Conservation (phyloP, 2,113 vertebrate species). For the Nettapus auritus region DNA sequence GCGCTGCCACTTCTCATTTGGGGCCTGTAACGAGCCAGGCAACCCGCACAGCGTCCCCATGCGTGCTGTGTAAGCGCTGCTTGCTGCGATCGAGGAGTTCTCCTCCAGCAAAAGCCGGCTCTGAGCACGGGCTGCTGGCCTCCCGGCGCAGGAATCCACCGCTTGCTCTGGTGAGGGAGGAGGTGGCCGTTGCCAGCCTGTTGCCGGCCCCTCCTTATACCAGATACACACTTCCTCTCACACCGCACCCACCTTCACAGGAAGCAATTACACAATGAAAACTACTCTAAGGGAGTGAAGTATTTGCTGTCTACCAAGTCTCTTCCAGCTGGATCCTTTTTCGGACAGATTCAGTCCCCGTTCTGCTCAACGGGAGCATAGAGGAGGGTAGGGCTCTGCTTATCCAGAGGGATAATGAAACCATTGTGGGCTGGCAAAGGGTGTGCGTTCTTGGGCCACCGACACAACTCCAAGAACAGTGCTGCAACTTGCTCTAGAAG, state of each 20-base stretch:
- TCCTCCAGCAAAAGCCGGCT: not conserved
- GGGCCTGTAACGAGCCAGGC: not conserved
- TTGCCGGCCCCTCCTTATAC: slow-evolving; percentile 24
- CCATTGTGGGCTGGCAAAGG: slow-evolving; percentile 65
- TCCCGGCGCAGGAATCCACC: not conserved
- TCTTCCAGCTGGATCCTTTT: slow-evolving; percentile 70
- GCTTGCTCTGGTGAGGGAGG: slow-evolving; percentile 8
- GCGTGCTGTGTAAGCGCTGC: not conserved
- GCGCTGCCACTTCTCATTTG: not conserved
- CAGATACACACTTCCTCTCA: slow-evolving; percentile 47
- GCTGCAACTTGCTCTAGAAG: slow-evolving; percentile 66
- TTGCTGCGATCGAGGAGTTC: not conserved
- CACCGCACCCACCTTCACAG: slow-evolving; percentile 60
- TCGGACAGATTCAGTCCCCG: slow-evolving; percentile 38
- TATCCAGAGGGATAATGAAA: slow-evolving; percentile 71
- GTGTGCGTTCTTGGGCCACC: slow-evolving; percentile 60
- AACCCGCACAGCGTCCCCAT: not conserved
- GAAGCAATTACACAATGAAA: slow-evolving; percentile 72
- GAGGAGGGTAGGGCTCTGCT: slow-evolving; percentile 63
- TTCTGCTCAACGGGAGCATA: slow-evolving; percentile 48
- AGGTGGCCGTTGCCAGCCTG: slow-evolving; percentile 1
- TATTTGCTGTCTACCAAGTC: slow-evolving; percentile 69
- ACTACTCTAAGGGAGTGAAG: slow-evolving; percentile 72
- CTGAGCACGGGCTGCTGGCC: not conserved
- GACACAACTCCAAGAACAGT: slow-evolving; percentile 53